phyloP scores from a whole-genome alignment of 2,888 invertebrate species.

The Pardosa pseudoannulata region DNA sequence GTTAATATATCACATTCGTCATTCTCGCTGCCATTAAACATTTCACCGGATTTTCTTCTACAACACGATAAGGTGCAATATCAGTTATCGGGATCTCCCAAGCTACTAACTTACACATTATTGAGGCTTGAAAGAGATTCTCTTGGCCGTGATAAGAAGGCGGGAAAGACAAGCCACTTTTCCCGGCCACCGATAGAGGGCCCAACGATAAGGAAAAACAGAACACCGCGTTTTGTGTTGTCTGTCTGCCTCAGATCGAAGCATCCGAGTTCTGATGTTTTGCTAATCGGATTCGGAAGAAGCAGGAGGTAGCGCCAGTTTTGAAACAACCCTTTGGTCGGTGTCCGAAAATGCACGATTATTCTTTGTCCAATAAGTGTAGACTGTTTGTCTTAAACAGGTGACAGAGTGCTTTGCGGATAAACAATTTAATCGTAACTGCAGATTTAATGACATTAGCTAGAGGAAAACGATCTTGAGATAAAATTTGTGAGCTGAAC shows the following conservation, averaged over 20 bases:
- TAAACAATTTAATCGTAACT: too few species aligned
- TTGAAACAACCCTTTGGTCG: not conserved
- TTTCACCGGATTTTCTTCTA: not conserved
- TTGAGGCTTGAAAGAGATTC: not conserved
- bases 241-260: not conserved
- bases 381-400: too few species aligned
- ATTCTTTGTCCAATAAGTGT: too few species aligned
- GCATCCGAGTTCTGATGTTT: not conserved
- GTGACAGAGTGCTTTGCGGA: too few species aligned
- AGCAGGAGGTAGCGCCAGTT: not conserved
- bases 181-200: constrained; percentile 13
- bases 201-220: constrained; percentile 11
- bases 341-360: too few species aligned
- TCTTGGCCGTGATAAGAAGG: not conserved
- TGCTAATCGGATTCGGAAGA: not conserved
- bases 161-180: not conserved
- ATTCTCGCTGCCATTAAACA: not conserved
- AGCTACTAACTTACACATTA: not conserved
- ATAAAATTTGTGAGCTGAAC: too few species aligned
- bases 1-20: too few species aligned
- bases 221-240: not conserved
- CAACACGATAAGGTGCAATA: not conserved
- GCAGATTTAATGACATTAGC: too few species aligned
- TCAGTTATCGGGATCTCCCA: not conserved
- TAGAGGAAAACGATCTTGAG: too few species aligned